Base-by-base conservation (phyloP, 1,140 invertebrate species). In the Sinella curviseta region DNA sequence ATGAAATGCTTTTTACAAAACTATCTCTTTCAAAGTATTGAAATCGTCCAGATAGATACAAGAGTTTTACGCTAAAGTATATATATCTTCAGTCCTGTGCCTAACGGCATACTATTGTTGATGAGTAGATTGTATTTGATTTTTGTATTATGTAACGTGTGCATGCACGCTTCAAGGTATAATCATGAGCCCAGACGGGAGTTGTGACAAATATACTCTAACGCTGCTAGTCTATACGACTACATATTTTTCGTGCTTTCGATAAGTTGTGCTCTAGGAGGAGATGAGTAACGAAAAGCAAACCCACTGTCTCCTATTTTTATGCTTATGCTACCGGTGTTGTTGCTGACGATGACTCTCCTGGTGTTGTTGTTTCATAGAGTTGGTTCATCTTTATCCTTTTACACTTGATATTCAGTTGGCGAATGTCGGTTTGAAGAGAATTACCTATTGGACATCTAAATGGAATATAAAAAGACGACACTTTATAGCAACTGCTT, bases 351-450 rank as follows among this genome's bases (percentile, higher is more conserved):
- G 57, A 65, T 74, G 70, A 17, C 17, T 34, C 70, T 30, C 24
- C 24, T 26, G 34, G 14, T 28, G 3, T 26, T 48, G n/a, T 1
- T 26, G 76, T 36, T 26, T 36, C 33, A 60, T 39, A 77, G 16
- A 77, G 54, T 14, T 75, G 77, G 39, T 85, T 87, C 82, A 90
- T 84, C 85, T 89, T 88, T 3, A 91, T 83, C 87, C 90, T 90
- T 81, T 90, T 89, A 84, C 90, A 91, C 84, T 89, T 91, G 65
- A 94, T 89, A 55, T 87, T 84, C 54, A 87, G 87, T 16, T 86
- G 83, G 14, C 80, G 73, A 0, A 94, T 90, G 48, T 89, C 87
- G 48, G 88, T 77, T 8, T 87, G 87, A 81, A 92, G 88, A 81
- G 90, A 89, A 70, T 70, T 70, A n/a, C 65, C 65, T 30, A 73